phyloP scores from a whole-genome alignment of 1,140 invertebrate species.

The Polypedilum vanderplanki region DNA sequence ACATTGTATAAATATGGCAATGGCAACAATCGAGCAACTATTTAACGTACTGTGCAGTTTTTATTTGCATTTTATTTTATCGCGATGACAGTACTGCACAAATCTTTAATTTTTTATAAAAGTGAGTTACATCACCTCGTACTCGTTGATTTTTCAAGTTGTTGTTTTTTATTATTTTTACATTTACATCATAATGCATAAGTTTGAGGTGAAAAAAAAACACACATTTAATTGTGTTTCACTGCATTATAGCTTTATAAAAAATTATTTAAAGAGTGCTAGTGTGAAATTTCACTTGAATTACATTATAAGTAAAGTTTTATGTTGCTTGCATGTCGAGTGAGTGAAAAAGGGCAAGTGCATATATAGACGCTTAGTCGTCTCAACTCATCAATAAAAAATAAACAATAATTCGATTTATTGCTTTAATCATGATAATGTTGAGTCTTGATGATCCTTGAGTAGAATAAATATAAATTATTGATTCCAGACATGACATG shows the following conservation, averaged over 20 bases:
- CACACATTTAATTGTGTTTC: background rate
- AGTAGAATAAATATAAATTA: background rate
- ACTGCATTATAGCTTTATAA: background rate
- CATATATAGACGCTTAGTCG: background rate
- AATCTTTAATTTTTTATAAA: background rate
- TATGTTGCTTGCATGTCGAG: too few relatives aligned
- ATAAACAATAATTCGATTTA: background rate
- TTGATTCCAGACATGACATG: background rate
- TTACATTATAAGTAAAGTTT: too few relatives aligned
- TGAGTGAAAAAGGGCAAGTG: background rate
- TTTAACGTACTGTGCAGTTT: slow-evolving; percentile 6
- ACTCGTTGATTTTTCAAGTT: background rate
- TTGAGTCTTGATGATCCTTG: too few relatives aligned
- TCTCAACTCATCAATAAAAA: background rate
- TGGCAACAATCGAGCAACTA: slow-evolving; percentile 9
- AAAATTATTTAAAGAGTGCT: too few relatives aligned
- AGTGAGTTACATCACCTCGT: background rate
- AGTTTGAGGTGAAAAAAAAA: background rate
- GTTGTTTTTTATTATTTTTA: background rate
- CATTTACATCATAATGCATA: background rate
- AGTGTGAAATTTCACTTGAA: background rate
- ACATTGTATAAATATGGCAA: background rate
- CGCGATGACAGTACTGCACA: background rate
- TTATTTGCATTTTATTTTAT: slow-evolving; percentile 15
- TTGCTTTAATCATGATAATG: too few relatives aligned